Percentiles rank a stretch among this genome's conserved stretches.
Conservation (phyloP, 1,140 invertebrate species). For the Hyphantria cunea region DNA sequence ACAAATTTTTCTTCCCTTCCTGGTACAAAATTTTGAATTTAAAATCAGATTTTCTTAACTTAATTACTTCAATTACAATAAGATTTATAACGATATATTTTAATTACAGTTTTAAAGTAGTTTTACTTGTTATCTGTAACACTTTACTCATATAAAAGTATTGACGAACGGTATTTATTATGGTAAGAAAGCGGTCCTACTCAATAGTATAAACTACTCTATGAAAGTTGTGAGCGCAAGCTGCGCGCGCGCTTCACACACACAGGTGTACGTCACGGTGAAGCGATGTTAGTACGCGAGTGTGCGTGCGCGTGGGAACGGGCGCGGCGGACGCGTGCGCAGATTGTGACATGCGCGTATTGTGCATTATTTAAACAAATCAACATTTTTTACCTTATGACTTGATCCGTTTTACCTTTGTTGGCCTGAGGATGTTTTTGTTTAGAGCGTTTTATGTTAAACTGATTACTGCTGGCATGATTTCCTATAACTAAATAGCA, state of each 20-base stretch:
- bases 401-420: slow-evolving; percentile 20
- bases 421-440: neutral
- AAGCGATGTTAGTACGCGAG: slow-evolving; percentile 28
- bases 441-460: neutral
- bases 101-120: neutral
- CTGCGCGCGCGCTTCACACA: slow-evolving; percentile 42
- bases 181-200: no score
- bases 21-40: slow-evolving; percentile 1
- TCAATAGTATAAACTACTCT: slow-evolving; percentile 40
- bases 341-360: slow-evolving; percentile 62
- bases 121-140: neutral
- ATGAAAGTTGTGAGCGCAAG: slow-evolving; percentile 42
- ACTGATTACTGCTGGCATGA: slow-evolving; percentile 16
- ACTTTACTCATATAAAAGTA: neutral
- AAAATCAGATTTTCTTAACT: slow-evolving; percentile 13
- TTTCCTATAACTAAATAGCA: no score
- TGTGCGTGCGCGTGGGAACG: slow-evolving; percentile 72
- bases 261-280: slow-evolving; percentile 39
- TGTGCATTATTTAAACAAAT: slow-evolving; percentile 72
- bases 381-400: slow-evolving; percentile 51
- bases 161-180: neutral
- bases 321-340: slow-evolving; percentile 64
- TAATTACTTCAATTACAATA: neutral
- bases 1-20: neutral
- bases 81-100: neutral